Percentiles rank a stretch among this genome's conserved stretches.
Conservation (phyloP, 37 sponge, comb jelly and placozoan genomes). For the Geodia barretti region DNA sequence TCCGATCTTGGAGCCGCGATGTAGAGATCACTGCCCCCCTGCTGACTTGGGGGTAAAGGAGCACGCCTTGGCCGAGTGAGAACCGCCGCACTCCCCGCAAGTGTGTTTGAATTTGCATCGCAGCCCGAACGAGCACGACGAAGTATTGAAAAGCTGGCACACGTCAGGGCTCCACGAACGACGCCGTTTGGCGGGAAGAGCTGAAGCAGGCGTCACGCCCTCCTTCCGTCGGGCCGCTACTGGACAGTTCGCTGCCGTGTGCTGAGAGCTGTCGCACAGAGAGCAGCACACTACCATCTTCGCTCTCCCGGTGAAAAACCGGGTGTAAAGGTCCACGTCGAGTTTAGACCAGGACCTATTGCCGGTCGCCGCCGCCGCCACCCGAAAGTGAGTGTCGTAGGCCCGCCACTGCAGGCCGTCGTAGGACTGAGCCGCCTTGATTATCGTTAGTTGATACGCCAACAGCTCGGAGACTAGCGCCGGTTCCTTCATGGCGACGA, state of each 20-base stretch:
- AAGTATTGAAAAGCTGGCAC: not conserved
- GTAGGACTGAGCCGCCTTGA: not conserved
- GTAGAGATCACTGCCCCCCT: too few relatives aligned
- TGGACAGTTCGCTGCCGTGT: not conserved
- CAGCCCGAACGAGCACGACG: not conserved
- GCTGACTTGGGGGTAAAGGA: too few relatives aligned
- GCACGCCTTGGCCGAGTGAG: not conserved
- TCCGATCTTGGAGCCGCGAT: too few relatives aligned
- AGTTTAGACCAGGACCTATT: conserved; percentile 22
- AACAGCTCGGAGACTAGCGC: conserved; percentile 26
- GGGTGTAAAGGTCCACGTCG: not conserved
- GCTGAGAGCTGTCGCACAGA: not conserved
- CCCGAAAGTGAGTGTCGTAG: conserved; percentile 30
- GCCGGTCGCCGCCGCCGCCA: conserved; percentile 12
- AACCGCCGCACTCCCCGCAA: not conserved
- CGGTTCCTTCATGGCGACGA: conserved; percentile 7
- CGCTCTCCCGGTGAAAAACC: too few relatives aligned
- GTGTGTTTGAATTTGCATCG: not conserved
- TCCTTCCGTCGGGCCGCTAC: too few relatives aligned
- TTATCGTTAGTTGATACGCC: conserved; percentile 20
- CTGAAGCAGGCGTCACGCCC: not conserved
- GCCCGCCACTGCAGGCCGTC: conserved; percentile 13
- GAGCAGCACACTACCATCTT: not conserved
- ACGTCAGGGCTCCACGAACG: not conserved
- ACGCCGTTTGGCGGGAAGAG: too few relatives aligned